Evolutionary conservation across 2,797 vertebrate genomes (phyloP), one percentile per base, ranked within the genome.

Genomic region (Falco columbarius): DNA sequence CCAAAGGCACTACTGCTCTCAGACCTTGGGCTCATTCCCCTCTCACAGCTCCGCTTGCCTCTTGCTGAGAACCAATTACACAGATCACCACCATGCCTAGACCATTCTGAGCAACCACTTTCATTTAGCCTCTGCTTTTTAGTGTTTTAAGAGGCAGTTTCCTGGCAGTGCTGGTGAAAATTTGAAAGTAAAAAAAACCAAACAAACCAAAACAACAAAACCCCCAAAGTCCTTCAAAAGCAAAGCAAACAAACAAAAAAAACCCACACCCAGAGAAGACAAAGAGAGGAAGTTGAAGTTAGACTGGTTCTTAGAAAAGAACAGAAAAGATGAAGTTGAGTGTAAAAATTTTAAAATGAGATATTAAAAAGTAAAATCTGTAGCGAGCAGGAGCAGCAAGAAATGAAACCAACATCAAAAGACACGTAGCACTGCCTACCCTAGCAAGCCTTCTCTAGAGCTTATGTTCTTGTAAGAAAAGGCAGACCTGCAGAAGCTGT

Each of bases 401-500:
- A 84, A 95, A 83, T 0, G 1, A 90, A 93, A 89, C 30, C 76
- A 92, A 5, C 21, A 68, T 15, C 62, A 22, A 30, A 4, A 56
- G 75, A 6, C n/a, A 51, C 3, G 8, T 6, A 72, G 81, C 52
- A 36, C 68, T 68, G 89, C 22, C 77, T 30, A 16, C 22, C 32
- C 79, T 9, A 63, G 34, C 65, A 61, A 83, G 63, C 47, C 46
- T 83, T 47, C 61, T 47, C 93, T 75, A 91, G 54, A 74, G 49
- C 20, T 72, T 6, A 26, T 0, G 2, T 3, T 44, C 32, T 13
- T 12, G 24, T 5, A 72, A 55, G 70, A 20, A 67, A 79, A 87
- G 16, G 52, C 94, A 83, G 95, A 99, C 99, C 98, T 99, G 99
- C 56, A 99, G 97, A 44, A 99, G 97, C 61, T 99, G 99, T 1